phyloP scores from a whole-genome alignment of 2,888 invertebrate species.

The Adelognathus sp. region DNA sequence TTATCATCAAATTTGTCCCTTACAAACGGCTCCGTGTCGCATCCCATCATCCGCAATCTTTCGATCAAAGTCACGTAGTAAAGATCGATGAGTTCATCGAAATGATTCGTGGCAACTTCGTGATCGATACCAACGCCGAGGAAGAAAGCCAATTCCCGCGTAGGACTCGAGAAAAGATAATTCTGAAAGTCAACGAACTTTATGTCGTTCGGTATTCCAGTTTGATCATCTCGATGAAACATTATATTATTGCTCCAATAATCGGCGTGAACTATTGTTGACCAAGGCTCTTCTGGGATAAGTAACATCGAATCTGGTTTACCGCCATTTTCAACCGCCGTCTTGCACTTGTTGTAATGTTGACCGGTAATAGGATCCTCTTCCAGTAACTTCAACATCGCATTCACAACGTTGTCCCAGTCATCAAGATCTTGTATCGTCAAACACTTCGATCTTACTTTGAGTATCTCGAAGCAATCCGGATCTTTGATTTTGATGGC shows the following conservation, averaged over 20 bases:
- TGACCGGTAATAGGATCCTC: slow-evolving; percentile 70
- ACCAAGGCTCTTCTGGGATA: slow-evolving; percentile 80
- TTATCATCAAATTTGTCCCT: slow-evolving; percentile 67
- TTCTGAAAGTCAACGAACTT: slow-evolving; percentile 85
- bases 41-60: slow-evolving; percentile 78
- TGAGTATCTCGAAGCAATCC: slow-evolving; percentile 73
- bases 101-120: slow-evolving; percentile 80
- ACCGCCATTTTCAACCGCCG: background rate
- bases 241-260: slow-evolving; percentile 86
- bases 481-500: slow-evolving; percentile 81
- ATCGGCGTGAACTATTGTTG: slow-evolving; percentile 83
- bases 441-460: slow-evolving; percentile 72
- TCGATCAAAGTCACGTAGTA: slow-evolving; percentile 83
- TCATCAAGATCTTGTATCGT: slow-evolving; percentile 68
- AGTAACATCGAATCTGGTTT: slow-evolving; percentile 12
- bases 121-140: slow-evolving; percentile 82
- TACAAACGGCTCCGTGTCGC: slow-evolving; percentile 71
- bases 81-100: slow-evolving; percentile 82
- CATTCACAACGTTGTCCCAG: slow-evolving; percentile 65
- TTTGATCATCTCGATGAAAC: slow-evolving; percentile 80
- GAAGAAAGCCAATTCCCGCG: slow-evolving; percentile 83
- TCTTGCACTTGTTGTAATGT: slow-evolving; percentile 60
- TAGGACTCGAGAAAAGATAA: slow-evolving; percentile 82
- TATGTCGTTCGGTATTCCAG: slow-evolving; percentile 79
- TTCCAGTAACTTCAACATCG: slow-evolving; percentile 65